phyloP scores from a whole-genome alignment of 2,888 invertebrate genomes.

The Formica aserva region DNA sequence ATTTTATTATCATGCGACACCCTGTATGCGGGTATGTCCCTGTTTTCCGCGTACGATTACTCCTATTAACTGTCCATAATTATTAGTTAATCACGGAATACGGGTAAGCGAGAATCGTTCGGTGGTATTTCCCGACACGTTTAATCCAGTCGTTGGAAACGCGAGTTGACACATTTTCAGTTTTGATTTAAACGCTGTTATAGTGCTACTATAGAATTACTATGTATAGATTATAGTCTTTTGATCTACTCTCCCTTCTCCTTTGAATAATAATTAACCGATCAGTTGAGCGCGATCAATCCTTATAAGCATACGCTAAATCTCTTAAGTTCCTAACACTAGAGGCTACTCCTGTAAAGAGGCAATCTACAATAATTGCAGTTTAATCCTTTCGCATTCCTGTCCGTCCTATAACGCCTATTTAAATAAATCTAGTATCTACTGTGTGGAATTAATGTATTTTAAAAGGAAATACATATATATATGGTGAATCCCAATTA shows the following conservation, averaged over 20 bases:
- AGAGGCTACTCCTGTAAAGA: not conserved
- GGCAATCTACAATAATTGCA: slow-evolving; percentile 12
- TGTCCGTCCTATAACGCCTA: not conserved
- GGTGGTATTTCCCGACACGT: not conserved
- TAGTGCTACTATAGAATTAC: slow-evolving; percentile 7
- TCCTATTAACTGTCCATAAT: slow-evolving; percentile 2
- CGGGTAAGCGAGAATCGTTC: not conserved
- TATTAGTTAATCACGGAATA: slow-evolving; percentile 8
- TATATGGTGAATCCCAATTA: not conserved
- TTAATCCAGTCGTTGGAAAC: slow-evolving; percentile 3
- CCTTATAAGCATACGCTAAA: not conserved
- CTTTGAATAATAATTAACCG: slow-evolving; percentile 26
- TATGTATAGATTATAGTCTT: slow-evolving; percentile 24
- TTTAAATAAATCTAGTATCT: not conserved
- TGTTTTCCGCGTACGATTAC: not conserved
- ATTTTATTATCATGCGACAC: not conserved
- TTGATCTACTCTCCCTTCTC: not conserved
- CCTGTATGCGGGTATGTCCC: not conserved
- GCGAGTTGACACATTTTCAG: slow-evolving; percentile 19
- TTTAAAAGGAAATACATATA: not conserved
- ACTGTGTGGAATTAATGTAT: not conserved
- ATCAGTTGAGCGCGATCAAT: not conserved
- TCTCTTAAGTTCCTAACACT: not conserved
- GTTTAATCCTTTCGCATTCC: slow-evolving; percentile 3
- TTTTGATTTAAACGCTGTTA: slow-evolving; percentile 23